These are phyloP conservation scores for Chalcosyrphus nemorum DNA, from an alignment of 2,888 invertebrate genomes.

Conservation along the genomic window DNA sequence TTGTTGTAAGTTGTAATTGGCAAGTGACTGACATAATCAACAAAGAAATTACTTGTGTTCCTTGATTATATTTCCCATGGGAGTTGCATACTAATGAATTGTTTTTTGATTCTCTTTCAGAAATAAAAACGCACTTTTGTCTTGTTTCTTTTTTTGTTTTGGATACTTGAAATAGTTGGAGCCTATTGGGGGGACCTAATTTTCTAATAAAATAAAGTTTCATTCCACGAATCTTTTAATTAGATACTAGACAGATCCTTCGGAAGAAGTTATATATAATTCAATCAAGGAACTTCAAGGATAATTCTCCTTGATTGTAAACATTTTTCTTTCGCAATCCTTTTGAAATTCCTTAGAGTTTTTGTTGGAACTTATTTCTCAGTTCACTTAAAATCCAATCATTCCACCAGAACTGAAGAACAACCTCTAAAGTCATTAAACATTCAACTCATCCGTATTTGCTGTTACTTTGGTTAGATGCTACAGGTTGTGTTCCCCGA, in stretches of 20 bases:
- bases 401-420: background rate
- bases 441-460: background rate
- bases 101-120: background rate
- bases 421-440: background rate
- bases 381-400: background rate
- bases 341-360: background rate
- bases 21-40: slow-evolving; percentile 16
- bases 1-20: slow-evolving; percentile 4
- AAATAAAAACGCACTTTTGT: background rate
- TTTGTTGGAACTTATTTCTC: background rate
- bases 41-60: background rate
- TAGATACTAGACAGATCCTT: too few relatives aligned
- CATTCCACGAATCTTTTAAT: too few relatives aligned
- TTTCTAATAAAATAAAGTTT: background rate
- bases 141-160: background rate
- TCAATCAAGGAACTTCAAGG: background rate
- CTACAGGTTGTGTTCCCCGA: background rate
- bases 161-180: background rate
- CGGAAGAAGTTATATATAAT: background rate
- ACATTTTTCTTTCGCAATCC: background rate
- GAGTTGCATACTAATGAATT: slow-evolving; percentile 5
- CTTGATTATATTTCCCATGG: background rate
- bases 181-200: too few relatives aligned
- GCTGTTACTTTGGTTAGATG: background rate
- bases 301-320: too few relatives aligned